phyloP scores from a whole-genome alignment of 2,797 vertebrate species.

The Lateolabrax maculatus region DNA sequence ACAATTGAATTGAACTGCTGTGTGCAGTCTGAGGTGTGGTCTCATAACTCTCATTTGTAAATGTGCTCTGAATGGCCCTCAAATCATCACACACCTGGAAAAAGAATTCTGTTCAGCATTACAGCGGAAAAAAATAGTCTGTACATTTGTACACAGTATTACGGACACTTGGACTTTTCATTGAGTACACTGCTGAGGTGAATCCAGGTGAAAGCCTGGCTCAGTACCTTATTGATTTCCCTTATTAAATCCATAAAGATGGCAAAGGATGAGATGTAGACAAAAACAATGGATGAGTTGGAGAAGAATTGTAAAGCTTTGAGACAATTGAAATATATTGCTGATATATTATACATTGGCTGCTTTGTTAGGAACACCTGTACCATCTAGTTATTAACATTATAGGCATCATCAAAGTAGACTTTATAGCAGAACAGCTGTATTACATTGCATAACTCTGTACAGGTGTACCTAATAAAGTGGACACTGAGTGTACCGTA shows the following conservation, averaged over 20 bases:
- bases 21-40: constrained; percentile 1
- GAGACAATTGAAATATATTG: not conserved
- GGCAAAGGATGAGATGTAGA: constrained; percentile 1
- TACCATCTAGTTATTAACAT: too few species aligned
- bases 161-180: not conserved
- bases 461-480: not conserved
- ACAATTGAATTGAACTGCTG: constrained; percentile 39
- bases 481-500: too few species aligned
- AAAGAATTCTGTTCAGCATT: not conserved
- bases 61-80: constrained; percentile 2
- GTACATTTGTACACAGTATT: not conserved
- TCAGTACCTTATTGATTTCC: constrained; percentile 8
- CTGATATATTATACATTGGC: not conserved
- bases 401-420: too few species aligned
- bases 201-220: constrained; percentile 12
- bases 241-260: constrained; percentile 10
- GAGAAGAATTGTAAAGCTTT: not conserved
- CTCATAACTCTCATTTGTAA: constrained; percentile 11
- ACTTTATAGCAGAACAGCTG: not conserved
- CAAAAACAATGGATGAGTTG: not conserved
- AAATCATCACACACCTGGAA: not conserved
- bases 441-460: not conserved
- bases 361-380: not conserved
- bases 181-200: not conserved
- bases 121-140: not conserved